Evolutionary conservation across 2,888 invertebrate genomes (phyloP).

Genomic region (Andrena hattorfiana): DNA sequence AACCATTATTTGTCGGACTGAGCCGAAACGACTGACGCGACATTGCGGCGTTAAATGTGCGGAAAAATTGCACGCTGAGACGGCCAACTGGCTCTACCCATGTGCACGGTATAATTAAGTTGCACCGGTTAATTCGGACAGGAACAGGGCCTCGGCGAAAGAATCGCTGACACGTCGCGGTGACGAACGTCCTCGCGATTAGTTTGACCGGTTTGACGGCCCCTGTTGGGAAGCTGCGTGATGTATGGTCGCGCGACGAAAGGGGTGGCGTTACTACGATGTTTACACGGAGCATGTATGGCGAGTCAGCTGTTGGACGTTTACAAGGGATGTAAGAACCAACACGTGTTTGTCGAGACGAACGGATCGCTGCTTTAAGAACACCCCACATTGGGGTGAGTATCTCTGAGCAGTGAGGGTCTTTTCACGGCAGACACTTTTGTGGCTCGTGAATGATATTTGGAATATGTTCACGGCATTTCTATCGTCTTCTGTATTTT

Average conservation of each 20-base stretch:
- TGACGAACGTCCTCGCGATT: neutral
- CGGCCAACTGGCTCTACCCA: no score
- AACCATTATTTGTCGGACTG: slow-evolving; percentile 10
- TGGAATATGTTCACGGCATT: no score
- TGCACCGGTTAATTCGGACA: slow-evolving; percentile 2
- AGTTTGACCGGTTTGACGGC: slow-evolving; percentile 21
- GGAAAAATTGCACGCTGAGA: neutral
- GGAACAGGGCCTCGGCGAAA: neutral
- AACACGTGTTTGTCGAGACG: slow-evolving; percentile 11
- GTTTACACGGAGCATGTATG: slow-evolving; percentile 16
- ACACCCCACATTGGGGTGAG: neutral
- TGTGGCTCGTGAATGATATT: no score
- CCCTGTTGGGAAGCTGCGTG: slow-evolving; percentile 11
- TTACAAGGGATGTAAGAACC: slow-evolving; percentile 19
- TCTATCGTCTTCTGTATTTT: no score
- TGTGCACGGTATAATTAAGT: slow-evolving; percentile 8
- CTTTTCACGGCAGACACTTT: no score
- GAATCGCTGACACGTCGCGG: neutral
- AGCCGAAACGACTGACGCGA: neutral
- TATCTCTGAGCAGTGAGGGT: neutral
- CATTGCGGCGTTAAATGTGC: slow-evolving; percentile 5
- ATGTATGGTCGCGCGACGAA: slow-evolving; percentile 9
- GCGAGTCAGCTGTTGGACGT: slow-evolving; percentile 15
- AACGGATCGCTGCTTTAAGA: slow-evolving; percentile 32
- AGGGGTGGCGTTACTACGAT: slow-evolving; percentile 14